Percentiles rank a stretch among this genome's conserved stretches.
phyloP scores from a whole-genome alignment of 2,888 invertebrate genomes.

The Chloroclystis v-ata region DNA sequence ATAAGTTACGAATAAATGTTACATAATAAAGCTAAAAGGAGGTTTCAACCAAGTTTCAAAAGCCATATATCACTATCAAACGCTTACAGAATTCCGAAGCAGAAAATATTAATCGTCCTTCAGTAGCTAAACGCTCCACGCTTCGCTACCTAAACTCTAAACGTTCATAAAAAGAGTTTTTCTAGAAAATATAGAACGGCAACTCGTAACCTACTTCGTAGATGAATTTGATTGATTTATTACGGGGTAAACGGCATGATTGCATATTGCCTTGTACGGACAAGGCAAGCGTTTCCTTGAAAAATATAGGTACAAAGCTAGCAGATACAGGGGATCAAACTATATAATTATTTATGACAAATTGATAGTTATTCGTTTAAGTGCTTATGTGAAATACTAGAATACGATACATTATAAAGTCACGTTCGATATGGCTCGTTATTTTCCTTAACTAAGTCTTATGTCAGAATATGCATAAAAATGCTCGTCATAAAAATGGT shows the following conservation, averaged over 20 bases:
- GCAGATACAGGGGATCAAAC: no score
- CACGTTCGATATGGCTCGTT: no score
- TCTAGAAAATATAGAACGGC: slow-evolving; percentile 15
- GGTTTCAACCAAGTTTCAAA: slow-evolving; percentile 2
- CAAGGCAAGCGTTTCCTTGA: slow-evolving; percentile 48
- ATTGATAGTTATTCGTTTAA: no score
- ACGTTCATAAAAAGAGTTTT: slow-evolving; percentile 14
- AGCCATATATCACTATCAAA: slow-evolving; percentile 4
- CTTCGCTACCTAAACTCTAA: not conserved
- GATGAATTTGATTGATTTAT: slow-evolving; percentile 29
- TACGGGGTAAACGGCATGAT: slow-evolving; percentile 36
- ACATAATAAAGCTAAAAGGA: not conserved
- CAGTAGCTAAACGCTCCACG: slow-evolving; percentile 1
- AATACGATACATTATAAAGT: no score
- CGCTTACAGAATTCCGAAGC: slow-evolving; percentile 1
- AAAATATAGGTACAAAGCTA: no score
- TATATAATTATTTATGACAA: no score
- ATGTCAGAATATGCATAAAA: no score
- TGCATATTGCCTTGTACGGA: slow-evolving; percentile 39
- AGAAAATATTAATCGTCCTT: slow-evolving; percentile 8
- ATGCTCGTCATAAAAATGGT: no score
- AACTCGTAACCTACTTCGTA: slow-evolving; percentile 18
- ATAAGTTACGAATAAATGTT: not conserved
- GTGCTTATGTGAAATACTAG: no score
- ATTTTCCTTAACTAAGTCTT: no score